phyloP scores from a whole-genome alignment of 2,888 invertebrate species.

The Lamproptera curius region DNA sequence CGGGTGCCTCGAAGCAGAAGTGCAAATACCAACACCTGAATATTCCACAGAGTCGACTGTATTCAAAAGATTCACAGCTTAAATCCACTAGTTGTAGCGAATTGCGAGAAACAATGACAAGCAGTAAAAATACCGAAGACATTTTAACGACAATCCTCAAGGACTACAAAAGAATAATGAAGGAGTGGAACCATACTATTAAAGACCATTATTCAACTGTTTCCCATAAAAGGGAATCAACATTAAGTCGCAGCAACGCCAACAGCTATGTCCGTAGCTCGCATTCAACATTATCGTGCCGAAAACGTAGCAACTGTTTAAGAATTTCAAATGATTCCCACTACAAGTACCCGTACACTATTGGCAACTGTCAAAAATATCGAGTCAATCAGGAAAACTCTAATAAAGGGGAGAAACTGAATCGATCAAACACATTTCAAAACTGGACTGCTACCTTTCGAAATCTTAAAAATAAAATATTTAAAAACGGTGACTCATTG shows the following conservation, averaged over 20 bases:
- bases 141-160: slow-evolving; percentile 52
- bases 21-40: slow-evolving; percentile 48
- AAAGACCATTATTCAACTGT: slow-evolving; percentile 56
- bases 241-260: slow-evolving; percentile 48
- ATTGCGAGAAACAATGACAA: slow-evolving; percentile 55
- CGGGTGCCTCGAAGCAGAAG: slow-evolving; percentile 54
- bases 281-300: slow-evolving; percentile 57
- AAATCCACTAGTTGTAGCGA: slow-evolving; percentile 67
- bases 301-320: slow-evolving; percentile 47
- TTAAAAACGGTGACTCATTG: slow-evolving; percentile 46
- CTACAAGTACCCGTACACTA: slow-evolving; percentile 49
- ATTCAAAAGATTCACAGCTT: slow-evolving; percentile 61
- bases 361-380: slow-evolving; percentile 39
- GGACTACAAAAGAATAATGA: slow-evolving; percentile 71
- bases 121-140: slow-evolving; percentile 43
- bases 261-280: slow-evolving; percentile 56
- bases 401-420: slow-evolving; percentile 51
- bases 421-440: slow-evolving; percentile 45
- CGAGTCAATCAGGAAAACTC: slow-evolving; percentile 31
- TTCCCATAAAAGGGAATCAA: slow-evolving; percentile 47
- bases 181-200: slow-evolving; percentile 68
- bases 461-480: slow-evolving; percentile 57
- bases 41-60: slow-evolving; percentile 45
- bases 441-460: slow-evolving; percentile 54
- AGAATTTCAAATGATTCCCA: slow-evolving; percentile 38